Conservation (phyloP, 2,797 vertebrate genomes). For the Neostethus bicornis region DNA sequence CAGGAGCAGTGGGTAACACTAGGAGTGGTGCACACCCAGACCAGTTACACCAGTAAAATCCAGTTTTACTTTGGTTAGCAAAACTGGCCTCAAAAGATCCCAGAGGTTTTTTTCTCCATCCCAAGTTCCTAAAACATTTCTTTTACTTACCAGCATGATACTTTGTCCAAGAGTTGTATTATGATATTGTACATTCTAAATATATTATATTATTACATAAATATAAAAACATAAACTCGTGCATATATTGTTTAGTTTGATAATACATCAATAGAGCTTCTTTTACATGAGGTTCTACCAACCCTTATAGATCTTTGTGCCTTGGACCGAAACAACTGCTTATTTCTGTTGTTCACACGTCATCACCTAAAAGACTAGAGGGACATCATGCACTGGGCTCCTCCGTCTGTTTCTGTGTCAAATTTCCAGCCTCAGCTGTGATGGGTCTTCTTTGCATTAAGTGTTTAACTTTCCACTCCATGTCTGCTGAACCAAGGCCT, state of each 20-base stretch:
- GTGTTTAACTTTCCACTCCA: not conserved
- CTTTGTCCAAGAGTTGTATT: not conserved
- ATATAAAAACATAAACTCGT: no score
- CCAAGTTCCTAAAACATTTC: not conserved
- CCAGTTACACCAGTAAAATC: constrained; percentile 54
- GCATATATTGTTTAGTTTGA: constrained; percentile 2
- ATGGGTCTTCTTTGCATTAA: constrained; percentile 18
- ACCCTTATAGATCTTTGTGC: not conserved
- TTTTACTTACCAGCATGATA: not conserved
- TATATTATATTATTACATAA: no score
- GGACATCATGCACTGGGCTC: constrained; percentile 55
- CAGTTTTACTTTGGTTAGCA: constrained; percentile 9
- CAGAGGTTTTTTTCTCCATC: not conserved
- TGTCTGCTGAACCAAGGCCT: not conserved
- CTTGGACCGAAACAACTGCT: constrained; percentile 52
- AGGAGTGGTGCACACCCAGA: constrained; percentile 55
- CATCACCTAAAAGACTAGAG: constrained; percentile 54
- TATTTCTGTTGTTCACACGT: constrained; percentile 59
- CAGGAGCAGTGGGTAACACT: constrained; percentile 11
- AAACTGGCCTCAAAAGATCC: constrained; percentile 17
- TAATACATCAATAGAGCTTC: not conserved
- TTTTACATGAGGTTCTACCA: not conserved
- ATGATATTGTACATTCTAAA: no score
- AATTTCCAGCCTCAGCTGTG: constrained; percentile 25
- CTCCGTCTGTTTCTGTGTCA: constrained; percentile 22